A percentile compares a stretch with the other conserved stretches of the same genome.
phyloP scores from a whole-genome alignment of 35 echinoderm and acorn worm genomes.

The Strongylocentrotus purpuratus region DNA sequence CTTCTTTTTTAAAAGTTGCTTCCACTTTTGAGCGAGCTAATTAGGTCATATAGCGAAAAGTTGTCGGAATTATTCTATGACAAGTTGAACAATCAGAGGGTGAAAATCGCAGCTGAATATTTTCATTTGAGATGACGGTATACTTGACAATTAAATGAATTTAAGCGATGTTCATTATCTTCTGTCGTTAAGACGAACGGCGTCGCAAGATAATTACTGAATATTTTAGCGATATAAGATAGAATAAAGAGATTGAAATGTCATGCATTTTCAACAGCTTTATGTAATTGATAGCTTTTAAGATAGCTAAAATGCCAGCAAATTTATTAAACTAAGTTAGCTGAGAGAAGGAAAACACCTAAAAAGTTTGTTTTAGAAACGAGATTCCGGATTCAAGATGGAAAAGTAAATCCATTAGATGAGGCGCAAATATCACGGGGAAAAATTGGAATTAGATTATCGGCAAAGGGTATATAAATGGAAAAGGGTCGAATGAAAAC shows the following conservation, averaged over 20 bases:
- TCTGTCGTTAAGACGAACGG: background rate
- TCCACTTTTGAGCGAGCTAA: background rate
- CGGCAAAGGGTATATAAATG: background rate
- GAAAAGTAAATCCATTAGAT: background rate
- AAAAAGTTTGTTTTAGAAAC: background rate
- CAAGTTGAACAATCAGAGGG: background rate
- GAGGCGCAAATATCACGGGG: background rate
- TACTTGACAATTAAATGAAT: background rate
- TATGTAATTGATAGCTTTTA: slow-evolving; percentile 13
- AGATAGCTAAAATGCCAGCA: background rate
- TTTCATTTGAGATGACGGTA: background rate
- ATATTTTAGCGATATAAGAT: background rate
- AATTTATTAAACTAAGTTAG: background rate
- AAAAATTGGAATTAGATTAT: background rate
- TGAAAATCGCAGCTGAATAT: background rate
- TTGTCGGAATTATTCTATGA: background rate
- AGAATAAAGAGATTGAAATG: background rate
- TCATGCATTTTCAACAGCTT: background rate
- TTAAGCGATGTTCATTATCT: background rate
- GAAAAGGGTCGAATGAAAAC: too few species aligned
- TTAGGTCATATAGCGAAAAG: background rate
- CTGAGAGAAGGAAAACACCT: background rate
- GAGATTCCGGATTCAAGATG: background rate
- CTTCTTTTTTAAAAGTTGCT: background rate
- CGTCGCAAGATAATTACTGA: background rate